Evolutionary conservation across 1,140 invertebrate species (phyloP).

Genomic region (Sweltsa coloradensis): DNA sequence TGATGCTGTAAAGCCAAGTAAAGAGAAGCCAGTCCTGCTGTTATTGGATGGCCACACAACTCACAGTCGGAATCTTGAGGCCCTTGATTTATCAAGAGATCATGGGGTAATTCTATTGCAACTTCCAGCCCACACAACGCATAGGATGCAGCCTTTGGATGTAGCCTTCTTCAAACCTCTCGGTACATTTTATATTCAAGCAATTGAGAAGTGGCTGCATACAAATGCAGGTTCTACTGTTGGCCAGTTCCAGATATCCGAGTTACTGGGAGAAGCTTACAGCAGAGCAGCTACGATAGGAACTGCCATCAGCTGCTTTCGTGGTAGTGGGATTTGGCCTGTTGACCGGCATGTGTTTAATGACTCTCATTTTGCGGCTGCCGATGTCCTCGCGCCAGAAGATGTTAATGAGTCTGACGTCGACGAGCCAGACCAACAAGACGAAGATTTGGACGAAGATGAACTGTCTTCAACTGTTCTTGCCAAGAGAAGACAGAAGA

Average conservation of each 20-base stretch:
- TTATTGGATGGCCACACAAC: slow-evolving; percentile 21
- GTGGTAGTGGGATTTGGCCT: slow-evolving; percentile 26
- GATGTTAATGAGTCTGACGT: no score
- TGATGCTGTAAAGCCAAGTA: slow-evolving; percentile 14
- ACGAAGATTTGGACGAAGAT: no score
- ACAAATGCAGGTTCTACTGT: slow-evolving; percentile 12
- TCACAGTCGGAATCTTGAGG: slow-evolving; percentile 11
- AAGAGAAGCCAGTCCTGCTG: slow-evolving; percentile 20
- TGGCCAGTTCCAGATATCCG: slow-evolving; percentile 19
- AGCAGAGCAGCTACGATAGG: slow-evolving; percentile 23
- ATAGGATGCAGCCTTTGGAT: slow-evolving; percentile 30
- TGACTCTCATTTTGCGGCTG: slow-evolving; percentile 18
- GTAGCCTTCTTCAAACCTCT: slow-evolving; percentile 24
- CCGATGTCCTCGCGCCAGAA: no score
- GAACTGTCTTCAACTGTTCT: no score
- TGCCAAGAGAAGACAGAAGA: no score
- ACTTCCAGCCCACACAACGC: slow-evolving; percentile 22
- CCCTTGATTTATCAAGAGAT: slow-evolving; percentile 2
- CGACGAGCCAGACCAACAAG: no score
- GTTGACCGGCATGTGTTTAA: slow-evolving; percentile 25
- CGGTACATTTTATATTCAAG: slow-evolving; percentile 14
- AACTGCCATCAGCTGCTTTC: slow-evolving; percentile 28
- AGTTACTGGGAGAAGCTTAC: slow-evolving; percentile 25
- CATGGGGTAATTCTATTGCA: slow-evolving; percentile 3
- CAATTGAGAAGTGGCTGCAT: slow-evolving; percentile 12